phyloP scores from a whole-genome alignment of 2,888 invertebrate species.

The Eilema griseolum region DNA sequence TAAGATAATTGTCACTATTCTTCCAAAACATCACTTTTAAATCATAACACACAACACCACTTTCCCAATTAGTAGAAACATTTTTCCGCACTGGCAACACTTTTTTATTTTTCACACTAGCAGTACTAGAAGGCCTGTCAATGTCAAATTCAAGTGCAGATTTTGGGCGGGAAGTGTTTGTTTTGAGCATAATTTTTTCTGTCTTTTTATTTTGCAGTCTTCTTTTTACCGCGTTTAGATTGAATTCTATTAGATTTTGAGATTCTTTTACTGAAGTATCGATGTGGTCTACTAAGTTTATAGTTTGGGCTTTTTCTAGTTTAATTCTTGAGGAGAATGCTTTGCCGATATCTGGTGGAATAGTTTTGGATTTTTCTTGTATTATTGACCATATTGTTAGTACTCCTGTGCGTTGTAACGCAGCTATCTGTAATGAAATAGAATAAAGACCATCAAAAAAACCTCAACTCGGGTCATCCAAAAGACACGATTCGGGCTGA shows the following conservation, averaged over 20 bases:
- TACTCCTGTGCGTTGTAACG: slow-evolving; percentile 72
- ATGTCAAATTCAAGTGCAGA: slow-evolving; percentile 63
- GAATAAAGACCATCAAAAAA: neutral
- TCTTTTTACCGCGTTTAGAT: slow-evolving; percentile 74
- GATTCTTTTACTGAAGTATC: slow-evolving; percentile 48
- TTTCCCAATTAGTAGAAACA: slow-evolving; percentile 65
- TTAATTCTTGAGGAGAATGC: slow-evolving; percentile 78
- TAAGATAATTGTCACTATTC: slow-evolving; percentile 67
- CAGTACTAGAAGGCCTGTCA: slow-evolving; percentile 70
- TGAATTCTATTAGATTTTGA: slow-evolving; percentile 56
- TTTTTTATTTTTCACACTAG: slow-evolving; percentile 58
- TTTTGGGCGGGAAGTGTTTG: slow-evolving; percentile 61
- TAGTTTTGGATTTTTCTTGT: slow-evolving; percentile 66
- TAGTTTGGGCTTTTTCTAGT: slow-evolving; percentile 69
- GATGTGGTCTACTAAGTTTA: slow-evolving; percentile 65
- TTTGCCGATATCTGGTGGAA: slow-evolving; percentile 68
- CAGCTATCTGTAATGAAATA: slow-evolving; percentile 64
- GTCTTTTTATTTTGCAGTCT: slow-evolving; percentile 63
- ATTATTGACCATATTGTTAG: slow-evolving; percentile 77
- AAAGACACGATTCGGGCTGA: too few species aligned
- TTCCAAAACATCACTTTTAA: slow-evolving; percentile 70
- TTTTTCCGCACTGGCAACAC: slow-evolving; percentile 60
- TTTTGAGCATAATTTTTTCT: slow-evolving; percentile 57
- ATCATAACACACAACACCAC: slow-evolving; percentile 68
- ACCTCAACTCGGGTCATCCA: too few species aligned